Base-by-base conservation (phyloP, 2,113 vertebrate genomes). In the Lampris megalopsis region DNA sequence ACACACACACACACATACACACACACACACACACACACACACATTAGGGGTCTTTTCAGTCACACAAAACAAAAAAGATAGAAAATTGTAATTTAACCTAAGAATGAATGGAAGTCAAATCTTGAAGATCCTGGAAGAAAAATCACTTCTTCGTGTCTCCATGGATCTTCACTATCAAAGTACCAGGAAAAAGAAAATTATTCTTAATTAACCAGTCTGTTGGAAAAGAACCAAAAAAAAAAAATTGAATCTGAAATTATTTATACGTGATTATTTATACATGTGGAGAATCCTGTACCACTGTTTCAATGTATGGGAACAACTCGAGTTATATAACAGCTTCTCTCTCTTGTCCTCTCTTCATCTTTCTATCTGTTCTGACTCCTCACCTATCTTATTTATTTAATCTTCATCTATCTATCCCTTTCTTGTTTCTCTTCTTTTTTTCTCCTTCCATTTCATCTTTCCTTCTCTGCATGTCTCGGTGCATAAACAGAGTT, bases 401-500 rank as follows among this genome's bases (percentile, higher is more conserved):
- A 24, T 24, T 24, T 24, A 24, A 24, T 24, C 24, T 24, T 24
- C 24, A 24, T 35, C 48, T 59, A 6, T 3, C 58, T 24, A 38
- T 45, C 24, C 41, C 45, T 42, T 37, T 52, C 71, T 50, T 24
- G 24, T 24, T 37, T 24, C 42, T 35, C 52, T 9, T 37, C 24
- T 0, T 35, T 49, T 3, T 37, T 3, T 11, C 43, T 49, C 63
- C 37, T 10, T 11, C 59, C 13, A 24, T 49, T 36, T 35, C 24
- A 47, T 49, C 43, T 69, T 56, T n/a, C 57, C 6, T 58, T 52
- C 47, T 6, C 1, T 49, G 9, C 43, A 63, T 49, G 35, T 38
- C 36, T 38, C 13, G 3, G 3, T 65, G 54, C 95, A 97, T 97
- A 95, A 92, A 88, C 91, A 37, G 93, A 94, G 43, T 47, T 92